Percentiles rank a stretch among this genome's conserved stretches.
phyloP scores from a whole-genome alignment of 2,797 vertebrate species.

The Carcharodon carcharias region DNA sequence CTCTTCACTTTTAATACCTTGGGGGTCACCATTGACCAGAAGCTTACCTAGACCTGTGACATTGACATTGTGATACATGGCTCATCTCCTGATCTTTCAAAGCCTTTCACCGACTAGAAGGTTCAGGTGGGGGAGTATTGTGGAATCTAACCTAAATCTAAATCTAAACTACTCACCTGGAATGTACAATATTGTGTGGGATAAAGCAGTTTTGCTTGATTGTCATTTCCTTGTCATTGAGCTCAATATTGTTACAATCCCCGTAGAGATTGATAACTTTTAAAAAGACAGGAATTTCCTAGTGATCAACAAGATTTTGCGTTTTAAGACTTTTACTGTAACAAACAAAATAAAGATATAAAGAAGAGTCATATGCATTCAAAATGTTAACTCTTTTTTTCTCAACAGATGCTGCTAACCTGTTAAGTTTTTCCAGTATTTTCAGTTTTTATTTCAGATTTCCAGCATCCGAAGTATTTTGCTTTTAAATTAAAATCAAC shows the following conservation, averaged over 20 bases:
- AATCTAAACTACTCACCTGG: not conserved
- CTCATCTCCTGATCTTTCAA: not conserved
- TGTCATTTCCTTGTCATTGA: not conserved
- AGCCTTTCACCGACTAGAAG: not conserved
- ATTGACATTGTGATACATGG: not conserved
- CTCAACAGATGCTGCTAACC: too few relatives aligned
- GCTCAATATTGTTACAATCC: not conserved
- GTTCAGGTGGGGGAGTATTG: not conserved
- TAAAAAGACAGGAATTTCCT: not conserved
- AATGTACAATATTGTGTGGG: not conserved
- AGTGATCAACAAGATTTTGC: not conserved
- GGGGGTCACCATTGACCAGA: not conserved
- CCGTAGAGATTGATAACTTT: not conserved
- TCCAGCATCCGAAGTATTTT: too few relatives aligned
- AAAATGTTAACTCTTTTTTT: too few relatives aligned
- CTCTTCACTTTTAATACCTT: not conserved
- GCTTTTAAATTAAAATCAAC: not conserved
- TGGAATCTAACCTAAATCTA: not conserved
- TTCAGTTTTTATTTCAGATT: too few relatives aligned
- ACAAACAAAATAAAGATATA: too few relatives aligned
- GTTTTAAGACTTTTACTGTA: not conserved
- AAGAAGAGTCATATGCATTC: too few relatives aligned
- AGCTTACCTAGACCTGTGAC: not conserved
- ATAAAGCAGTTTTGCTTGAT: not conserved
- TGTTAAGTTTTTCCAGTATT: too few relatives aligned